Conservation (phyloP, 1,140 invertebrate genomes). For the Parasteatoda tepidariorum region DNA sequence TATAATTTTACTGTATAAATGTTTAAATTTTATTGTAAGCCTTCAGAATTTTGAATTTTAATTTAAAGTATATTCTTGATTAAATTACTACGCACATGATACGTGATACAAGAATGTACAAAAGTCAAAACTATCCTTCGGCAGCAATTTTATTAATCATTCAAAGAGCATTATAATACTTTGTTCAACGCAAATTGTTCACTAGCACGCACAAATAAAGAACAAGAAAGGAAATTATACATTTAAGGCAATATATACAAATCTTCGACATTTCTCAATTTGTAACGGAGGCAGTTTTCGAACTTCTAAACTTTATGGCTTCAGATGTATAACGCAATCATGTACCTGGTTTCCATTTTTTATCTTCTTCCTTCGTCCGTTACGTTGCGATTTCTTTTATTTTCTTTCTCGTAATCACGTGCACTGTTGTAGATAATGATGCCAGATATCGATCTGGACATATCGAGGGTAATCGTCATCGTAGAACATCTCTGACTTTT, state of each 20-base stretch:
- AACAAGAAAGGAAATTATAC: no score
- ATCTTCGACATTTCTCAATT: neutral
- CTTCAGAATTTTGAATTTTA: no score
- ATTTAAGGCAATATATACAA: neutral
- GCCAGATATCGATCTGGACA: neutral
- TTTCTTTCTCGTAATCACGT: neutral
- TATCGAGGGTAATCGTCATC: neutral
- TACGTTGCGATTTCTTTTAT: neutral
- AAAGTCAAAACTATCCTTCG: no score
- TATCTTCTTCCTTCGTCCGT: neutral
- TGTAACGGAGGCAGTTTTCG: neutral
- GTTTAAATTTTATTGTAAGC: no score
- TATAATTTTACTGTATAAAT: no score
- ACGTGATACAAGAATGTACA: no score
- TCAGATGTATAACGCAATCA: neutral
- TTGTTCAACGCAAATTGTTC: no score
- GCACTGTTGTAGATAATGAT: neutral
- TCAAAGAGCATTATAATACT: no score
- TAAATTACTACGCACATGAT: no score
- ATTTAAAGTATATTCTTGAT: no score
- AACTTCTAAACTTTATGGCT: neutral
- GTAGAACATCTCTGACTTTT: neutral
- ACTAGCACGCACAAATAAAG: no score
- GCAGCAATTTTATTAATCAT: no score
- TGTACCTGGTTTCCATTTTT: neutral